Percentiles rank a stretch among this genome's conserved stretches.
phyloP scores from a whole-genome alignment of 2,113 vertebrate genomes.

The Oplegnathus fasciatus region DNA sequence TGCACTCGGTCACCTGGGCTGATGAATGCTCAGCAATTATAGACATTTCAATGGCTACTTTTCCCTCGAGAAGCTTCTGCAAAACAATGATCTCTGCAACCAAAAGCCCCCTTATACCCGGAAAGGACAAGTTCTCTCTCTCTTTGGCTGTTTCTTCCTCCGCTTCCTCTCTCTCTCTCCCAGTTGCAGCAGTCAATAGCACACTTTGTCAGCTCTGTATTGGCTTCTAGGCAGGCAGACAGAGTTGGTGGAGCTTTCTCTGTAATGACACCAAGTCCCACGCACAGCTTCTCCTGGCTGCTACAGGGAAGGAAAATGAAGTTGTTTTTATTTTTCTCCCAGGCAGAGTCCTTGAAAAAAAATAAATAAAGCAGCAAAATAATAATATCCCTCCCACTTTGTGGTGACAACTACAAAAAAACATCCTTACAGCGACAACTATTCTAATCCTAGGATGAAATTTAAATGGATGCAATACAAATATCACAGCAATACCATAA shows the following conservation, averaged over 20 bases:
- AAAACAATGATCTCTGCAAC: constrained; percentile 66
- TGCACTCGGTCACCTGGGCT: constrained; percentile 52
- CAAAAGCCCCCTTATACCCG: constrained; percentile 16
- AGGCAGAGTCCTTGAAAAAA: neutral
- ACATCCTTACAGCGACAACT: neutral
- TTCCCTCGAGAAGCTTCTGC: constrained; percentile 42
- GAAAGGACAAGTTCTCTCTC: constrained; percentile 27
- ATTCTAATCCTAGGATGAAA: neutral
- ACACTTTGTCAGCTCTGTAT: constrained; percentile 37
- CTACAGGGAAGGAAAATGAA: constrained; percentile 28
- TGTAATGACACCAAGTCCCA: constrained; percentile 41
- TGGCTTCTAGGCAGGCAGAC: constrained; percentile 30
- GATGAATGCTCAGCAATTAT: constrained; percentile 57
- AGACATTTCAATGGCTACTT: constrained; percentile 33
- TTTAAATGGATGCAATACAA: neutral
- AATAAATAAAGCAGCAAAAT: neutral
- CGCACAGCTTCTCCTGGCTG: constrained; percentile 29
- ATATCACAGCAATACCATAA: neutral
- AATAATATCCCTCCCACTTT: constrained; percentile 10
- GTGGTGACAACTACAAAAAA: neutral
- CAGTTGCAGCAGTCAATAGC: constrained; percentile 32
- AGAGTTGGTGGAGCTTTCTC: constrained; percentile 35
- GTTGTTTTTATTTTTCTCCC: constrained; percentile 14
- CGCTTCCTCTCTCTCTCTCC: constrained; percentile 37
- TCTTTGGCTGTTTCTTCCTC: constrained; percentile 17